These are phyloP conservation scores for Dasyornis broadbenti DNA, from an alignment of 2,113 vertebrate genomes.

Conservation along the genomic window DNA sequence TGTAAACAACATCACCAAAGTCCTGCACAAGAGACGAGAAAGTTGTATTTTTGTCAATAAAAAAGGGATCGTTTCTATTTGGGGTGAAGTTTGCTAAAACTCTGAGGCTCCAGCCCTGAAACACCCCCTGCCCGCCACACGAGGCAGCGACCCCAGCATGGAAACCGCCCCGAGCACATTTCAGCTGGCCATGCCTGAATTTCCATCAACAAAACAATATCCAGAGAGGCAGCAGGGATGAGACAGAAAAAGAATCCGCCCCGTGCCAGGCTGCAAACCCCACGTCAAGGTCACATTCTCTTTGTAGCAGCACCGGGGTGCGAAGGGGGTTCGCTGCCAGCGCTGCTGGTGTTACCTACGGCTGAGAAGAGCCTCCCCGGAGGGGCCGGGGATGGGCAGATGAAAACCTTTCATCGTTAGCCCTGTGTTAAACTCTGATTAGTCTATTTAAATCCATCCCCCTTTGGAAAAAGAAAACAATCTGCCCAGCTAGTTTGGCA, in stretches of 20 bases:
- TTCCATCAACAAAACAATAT: slow-evolving; percentile 21
- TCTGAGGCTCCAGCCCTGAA: background rate
- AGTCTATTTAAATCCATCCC: slow-evolving; percentile 63
- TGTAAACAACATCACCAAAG: slow-evolving; percentile 88
- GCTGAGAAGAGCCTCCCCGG: background rate
- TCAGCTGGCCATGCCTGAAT: background rate
- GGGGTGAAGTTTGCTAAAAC: background rate
- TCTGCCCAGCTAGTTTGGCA: slow-evolving; percentile 66
- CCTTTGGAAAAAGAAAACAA: slow-evolving; percentile 62
- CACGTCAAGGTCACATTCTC: slow-evolving; percentile 51
- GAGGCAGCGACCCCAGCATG: background rate
- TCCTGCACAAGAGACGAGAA: slow-evolving; percentile 73
- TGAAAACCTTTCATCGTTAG: slow-evolving; percentile 61
- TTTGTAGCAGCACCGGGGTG: background rate
- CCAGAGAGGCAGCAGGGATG: background rate
- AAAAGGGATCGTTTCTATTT: background rate
- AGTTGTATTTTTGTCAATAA: background rate
- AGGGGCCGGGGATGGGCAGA: slow-evolving; percentile 22
- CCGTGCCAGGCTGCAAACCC: slow-evolving; percentile 18
- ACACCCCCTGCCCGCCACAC: accelerated
- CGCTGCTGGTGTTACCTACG: background rate
- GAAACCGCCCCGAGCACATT: accelerated
- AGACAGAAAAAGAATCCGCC: slow-evolving; percentile 42
- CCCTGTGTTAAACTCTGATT: slow-evolving; percentile 55
- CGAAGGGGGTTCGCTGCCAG: slow-evolving; percentile 15